These are phyloP conservation scores for Cheilosia variabilis DNA, from an alignment of 2,888 invertebrate species.

Conservation along the genomic window DNA sequence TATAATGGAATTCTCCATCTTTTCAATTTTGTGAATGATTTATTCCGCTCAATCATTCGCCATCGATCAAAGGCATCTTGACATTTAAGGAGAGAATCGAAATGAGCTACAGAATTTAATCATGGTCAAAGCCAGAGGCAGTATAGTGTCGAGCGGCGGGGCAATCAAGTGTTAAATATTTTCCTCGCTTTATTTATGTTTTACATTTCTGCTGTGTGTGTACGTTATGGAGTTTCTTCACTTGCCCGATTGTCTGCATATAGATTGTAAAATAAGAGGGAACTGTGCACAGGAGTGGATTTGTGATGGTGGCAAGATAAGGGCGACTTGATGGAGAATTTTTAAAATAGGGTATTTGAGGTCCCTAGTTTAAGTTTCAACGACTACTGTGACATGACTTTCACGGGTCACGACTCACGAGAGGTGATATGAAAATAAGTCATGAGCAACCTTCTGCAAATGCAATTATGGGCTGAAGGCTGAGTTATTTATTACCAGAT, in stretches of 20 bases:
- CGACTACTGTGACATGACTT: too few species aligned
- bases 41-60: constrained; percentile 75
- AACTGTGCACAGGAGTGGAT: too few species aligned
- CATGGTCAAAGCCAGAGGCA: constrained; percentile 54
- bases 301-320: too few species aligned
- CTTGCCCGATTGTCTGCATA: not conserved
- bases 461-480: too few species aligned
- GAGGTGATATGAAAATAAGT: too few species aligned
- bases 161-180: constrained; percentile 68
- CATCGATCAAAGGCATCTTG: constrained; percentile 73
- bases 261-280: not conserved
- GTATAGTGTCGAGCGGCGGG: constrained; percentile 20
- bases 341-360: too few species aligned
- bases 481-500: too few species aligned
- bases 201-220: constrained; percentile 33
- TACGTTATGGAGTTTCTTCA: constrained; percentile 11
- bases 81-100: constrained; percentile 68
- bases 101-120: constrained; percentile 71
- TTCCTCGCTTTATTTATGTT: constrained; percentile 21
- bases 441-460: too few species aligned
- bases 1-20: constrained; percentile 47
- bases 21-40: constrained; percentile 74
- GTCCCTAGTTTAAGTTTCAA: too few species aligned
- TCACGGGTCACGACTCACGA: too few species aligned
- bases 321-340: too few species aligned